A percentile compares a stretch with the other conserved stretches of the same genome.
These are phyloP conservation scores for Hemiscyllium ocellatum DNA, from an alignment of 2,113 vertebrate species.

Conservation along the genomic window DNA sequence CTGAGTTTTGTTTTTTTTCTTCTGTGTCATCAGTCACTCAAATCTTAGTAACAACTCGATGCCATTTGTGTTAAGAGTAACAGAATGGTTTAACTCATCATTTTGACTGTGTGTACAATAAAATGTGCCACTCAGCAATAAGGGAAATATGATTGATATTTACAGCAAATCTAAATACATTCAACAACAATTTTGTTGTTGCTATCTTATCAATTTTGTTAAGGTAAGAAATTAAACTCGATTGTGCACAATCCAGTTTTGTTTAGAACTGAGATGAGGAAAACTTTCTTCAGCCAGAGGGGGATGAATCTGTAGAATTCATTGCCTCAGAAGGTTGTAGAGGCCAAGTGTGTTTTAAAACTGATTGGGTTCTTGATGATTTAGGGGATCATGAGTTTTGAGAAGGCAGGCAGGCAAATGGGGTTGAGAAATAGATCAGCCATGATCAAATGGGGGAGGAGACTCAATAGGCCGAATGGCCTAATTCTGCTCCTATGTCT, in stretches of 20 bases:
- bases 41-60: not conserved
- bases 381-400: too few relatives aligned
- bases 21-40: not conserved
- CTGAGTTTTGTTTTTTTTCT: not conserved
- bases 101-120: not conserved
- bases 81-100: not conserved
- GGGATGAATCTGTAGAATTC: too few relatives aligned
- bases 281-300: too few relatives aligned
- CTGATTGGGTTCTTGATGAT: too few relatives aligned
- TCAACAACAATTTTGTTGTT: not conserved
- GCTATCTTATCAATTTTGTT: not conserved
- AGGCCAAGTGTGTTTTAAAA: too few relatives aligned
- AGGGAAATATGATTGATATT: not conserved
- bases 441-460: too few relatives aligned
- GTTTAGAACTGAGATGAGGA: not conserved
- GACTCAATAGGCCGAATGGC: too few relatives aligned
- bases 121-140: not conserved
- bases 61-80: not conserved
- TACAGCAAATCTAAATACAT: not conserved
- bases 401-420: too few relatives aligned
- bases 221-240: not conserved
- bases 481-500: too few relatives aligned
- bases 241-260: not conserved
- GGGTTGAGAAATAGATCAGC: too few relatives aligned
- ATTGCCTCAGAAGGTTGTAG: too few relatives aligned